Conservation (phyloP, 2,888 invertebrate species). For the Apotomis turbidana region DNA sequence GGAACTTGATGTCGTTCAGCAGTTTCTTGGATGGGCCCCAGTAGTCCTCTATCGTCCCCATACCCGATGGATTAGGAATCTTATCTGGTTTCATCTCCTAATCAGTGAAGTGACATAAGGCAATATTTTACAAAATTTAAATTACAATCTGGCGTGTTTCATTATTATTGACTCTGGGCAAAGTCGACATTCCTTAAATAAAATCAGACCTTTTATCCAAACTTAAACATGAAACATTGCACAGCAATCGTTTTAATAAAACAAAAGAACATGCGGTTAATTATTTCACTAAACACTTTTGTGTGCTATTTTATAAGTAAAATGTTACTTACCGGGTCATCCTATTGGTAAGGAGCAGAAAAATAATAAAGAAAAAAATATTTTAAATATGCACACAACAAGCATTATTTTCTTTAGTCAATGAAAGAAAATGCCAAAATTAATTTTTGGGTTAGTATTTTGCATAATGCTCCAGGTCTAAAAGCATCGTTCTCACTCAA, state of each 20-base stretch:
- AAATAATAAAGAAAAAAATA: constrained; percentile 11
- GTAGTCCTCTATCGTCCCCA: constrained; percentile 94
- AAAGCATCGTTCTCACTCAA: background rate
- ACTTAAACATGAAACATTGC: too few relatives aligned
- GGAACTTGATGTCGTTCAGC: constrained; percentile 96
- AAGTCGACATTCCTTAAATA: too few relatives aligned
- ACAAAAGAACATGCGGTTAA: too few relatives aligned
- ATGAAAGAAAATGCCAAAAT: constrained; percentile 15
- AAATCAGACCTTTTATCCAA: too few relatives aligned
- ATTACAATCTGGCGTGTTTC: too few relatives aligned
- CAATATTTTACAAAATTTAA: too few relatives aligned
- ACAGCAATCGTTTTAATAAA: too few relatives aligned
- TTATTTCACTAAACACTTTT: too few relatives aligned
- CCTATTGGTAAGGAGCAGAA: constrained; percentile 27
- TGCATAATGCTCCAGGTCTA: too few relatives aligned
- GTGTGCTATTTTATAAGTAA: background rate
- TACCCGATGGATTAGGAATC: constrained; percentile 91
- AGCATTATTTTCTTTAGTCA: constrained; percentile 19
- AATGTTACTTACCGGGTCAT: constrained; percentile 39
- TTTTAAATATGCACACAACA: background rate
- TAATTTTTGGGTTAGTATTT: background rate
- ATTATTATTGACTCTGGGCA: too few relatives aligned
- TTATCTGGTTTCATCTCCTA: constrained; percentile 95
- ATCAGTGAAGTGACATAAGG: background rate
- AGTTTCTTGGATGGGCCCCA: constrained; percentile 96